Percentiles rank a stretch among this genome's conserved stretches.
phyloP scores from a whole-genome alignment of 2,797 vertebrate species.

The Mycteria americana region DNA sequence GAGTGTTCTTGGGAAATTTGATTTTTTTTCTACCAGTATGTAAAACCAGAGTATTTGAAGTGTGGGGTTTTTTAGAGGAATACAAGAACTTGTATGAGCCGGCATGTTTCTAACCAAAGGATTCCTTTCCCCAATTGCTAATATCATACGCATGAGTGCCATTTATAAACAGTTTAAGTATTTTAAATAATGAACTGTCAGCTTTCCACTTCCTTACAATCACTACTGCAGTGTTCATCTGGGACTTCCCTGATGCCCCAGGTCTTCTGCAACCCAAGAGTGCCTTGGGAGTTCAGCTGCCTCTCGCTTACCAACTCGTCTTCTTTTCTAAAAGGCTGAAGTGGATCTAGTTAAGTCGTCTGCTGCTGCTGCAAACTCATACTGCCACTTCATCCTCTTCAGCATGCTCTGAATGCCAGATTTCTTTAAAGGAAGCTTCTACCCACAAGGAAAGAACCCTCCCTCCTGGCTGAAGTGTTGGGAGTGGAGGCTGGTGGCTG shows the following conservation, averaged over 20 bases:
- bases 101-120: neutral
- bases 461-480: neutral
- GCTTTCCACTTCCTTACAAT: neutral
- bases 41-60: neutral
- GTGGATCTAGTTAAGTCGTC: too few relatives aligned
- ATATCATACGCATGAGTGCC: neutral
- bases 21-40: neutral
- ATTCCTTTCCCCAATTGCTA: neutral
- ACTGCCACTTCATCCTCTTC: neutral
- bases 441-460: neutral
- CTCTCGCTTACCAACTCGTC: neutral
- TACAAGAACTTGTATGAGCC: neutral
- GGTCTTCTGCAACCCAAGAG: neutral
- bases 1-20: neutral
- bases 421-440: neutral
- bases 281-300: neutral
- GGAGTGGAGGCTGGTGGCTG: neutral
- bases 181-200: neutral
- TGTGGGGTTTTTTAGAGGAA: neutral
- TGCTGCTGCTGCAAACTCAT: neutral
- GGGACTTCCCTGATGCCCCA: neutral
- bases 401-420: fast-evolving
- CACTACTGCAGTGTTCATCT: neutral
- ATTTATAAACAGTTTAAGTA: neutral
- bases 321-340: neutral